phyloP scores from a whole-genome alignment of 2,797 vertebrate species.

The Tapera naevia region DNA sequence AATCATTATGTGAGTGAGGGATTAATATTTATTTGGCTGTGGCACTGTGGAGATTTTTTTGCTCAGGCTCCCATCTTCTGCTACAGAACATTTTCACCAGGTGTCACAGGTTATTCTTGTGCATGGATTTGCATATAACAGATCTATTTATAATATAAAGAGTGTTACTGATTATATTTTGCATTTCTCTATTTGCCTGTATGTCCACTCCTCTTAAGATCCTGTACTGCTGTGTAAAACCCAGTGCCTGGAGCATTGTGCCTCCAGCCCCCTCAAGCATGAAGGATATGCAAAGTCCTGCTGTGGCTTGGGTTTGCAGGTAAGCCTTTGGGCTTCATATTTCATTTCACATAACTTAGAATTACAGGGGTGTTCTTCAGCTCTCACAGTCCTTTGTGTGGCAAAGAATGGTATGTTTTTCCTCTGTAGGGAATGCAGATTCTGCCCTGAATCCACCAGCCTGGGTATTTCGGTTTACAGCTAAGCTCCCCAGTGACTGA shows the following conservation, averaged over 20 bases:
- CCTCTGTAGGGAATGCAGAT: background rate
- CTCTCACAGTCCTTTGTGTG: background rate
- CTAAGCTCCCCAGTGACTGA: background rate
- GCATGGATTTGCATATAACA: accelerated
- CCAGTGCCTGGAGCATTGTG: background rate
- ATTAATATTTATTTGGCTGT: background rate
- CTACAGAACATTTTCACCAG: background rate
- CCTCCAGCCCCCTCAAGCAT: background rate
- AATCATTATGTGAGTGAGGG: background rate
- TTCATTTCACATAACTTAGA: background rate
- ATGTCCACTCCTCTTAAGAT: background rate
- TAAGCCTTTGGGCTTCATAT: background rate
- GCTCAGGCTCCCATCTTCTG: background rate
- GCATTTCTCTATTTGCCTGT: background rate
- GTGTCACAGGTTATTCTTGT: background rate
- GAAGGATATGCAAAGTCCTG: background rate
- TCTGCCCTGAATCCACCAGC: background rate
- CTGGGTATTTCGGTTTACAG: background rate
- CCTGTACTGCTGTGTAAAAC: background rate
- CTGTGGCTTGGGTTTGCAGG: background rate
- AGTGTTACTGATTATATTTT: background rate
- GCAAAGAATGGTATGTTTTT: background rate
- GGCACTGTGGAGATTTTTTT: background rate
- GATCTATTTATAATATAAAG: background rate
- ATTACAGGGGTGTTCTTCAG: background rate